phyloP scores from a whole-genome alignment of 2,888 invertebrate genomes.

The Chaitophorus viminalis region DNA sequence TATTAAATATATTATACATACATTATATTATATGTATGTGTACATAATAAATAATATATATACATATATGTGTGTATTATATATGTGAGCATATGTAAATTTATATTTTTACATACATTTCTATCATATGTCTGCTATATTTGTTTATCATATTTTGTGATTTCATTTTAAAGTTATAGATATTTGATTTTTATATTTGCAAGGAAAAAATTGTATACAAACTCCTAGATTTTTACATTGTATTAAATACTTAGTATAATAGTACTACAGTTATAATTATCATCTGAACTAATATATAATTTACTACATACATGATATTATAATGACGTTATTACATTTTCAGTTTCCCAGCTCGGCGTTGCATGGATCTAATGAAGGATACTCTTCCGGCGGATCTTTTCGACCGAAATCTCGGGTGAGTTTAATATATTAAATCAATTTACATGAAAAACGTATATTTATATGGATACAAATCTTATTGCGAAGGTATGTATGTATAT shows the following conservation, averaged over 20 bases:
- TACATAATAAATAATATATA: not conserved
- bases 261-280: not conserved
- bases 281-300: no score
- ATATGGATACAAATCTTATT: not conserved
- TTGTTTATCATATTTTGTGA: slow-evolving; percentile 29
- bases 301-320: no score
- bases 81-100: slow-evolving; percentile 5
- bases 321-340: not conserved
- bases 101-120: slow-evolving; percentile 18
- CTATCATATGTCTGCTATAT: slow-evolving; percentile 22
- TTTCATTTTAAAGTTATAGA: not conserved
- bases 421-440: not conserved
- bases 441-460: not conserved
- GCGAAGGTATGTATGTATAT: not conserved
- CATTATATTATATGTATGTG: slow-evolving; percentile 5
- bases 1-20: not conserved
- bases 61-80: not conserved
- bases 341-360: slow-evolving; percentile 61
- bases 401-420: slow-evolving; percentile 59
- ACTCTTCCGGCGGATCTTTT: slow-evolving; percentile 58
- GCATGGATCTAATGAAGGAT: slow-evolving; percentile 60
- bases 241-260: not conserved
- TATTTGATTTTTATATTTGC: not conserved
- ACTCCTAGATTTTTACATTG: not conserved
- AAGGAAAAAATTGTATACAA: not conserved